Conservation (phyloP, 1,140 invertebrate genomes). For the Adoxophyes honmai region DNA sequence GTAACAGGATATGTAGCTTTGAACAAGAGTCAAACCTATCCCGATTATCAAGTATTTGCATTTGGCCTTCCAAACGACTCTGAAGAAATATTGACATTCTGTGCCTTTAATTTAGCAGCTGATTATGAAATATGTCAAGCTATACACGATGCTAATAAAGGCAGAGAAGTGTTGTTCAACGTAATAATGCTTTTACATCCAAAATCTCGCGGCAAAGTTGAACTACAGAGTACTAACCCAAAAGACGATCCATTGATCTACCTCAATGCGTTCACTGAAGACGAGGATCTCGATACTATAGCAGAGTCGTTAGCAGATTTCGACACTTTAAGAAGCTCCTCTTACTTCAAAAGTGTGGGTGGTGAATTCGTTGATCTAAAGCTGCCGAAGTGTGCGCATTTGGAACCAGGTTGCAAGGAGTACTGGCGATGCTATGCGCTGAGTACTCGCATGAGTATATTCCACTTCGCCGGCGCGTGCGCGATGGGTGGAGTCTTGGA, state of each 20-base stretch:
- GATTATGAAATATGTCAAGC: constrained; percentile 23
- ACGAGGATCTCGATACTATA: constrained; percentile 27
- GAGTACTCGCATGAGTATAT: constrained; percentile 15
- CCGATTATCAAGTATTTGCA: constrained; percentile 26
- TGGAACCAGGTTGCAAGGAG: constrained; percentile 13
- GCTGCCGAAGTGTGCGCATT: constrained; percentile 12
- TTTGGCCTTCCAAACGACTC: constrained; percentile 12
- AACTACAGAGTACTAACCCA: constrained; percentile 26
- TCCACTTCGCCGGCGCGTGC: constrained; percentile 28
- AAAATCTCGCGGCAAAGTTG: constrained; percentile 31
- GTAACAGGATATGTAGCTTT: constrained; percentile 86
- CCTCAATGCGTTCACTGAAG: constrained; percentile 18
- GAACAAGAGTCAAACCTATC: constrained; percentile 21
- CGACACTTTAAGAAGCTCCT: constrained; percentile 20
- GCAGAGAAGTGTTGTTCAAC: constrained; percentile 23
- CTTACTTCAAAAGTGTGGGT: constrained; percentile 23
- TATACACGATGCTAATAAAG: constrained; percentile 21
- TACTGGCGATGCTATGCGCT: constrained; percentile 26
- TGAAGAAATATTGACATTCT: constrained; percentile 2
- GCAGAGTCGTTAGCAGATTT: constrained; percentile 23
- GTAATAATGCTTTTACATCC: constrained; percentile 21
- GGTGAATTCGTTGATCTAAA: constrained; percentile 23
- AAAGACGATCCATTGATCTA: constrained; percentile 29
- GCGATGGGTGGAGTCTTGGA: constrained; percentile 31
- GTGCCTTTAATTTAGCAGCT: constrained; percentile 15